Conservation (phyloP, 2,888 invertebrate species). For the Luffia ferchaultella region DNA sequence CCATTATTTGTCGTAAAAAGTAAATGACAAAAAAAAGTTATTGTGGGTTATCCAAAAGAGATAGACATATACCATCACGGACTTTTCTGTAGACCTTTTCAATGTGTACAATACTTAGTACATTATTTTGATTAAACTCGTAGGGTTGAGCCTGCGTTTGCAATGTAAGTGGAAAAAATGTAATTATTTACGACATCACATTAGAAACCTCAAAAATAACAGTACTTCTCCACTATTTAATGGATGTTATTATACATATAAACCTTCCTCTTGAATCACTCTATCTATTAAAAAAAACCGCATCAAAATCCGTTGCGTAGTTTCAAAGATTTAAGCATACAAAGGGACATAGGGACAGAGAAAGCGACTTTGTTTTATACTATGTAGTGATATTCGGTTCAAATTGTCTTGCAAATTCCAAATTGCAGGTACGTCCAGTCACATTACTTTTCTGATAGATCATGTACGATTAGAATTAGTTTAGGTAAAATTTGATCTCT, state of each 20-base stretch:
- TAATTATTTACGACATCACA: neutral
- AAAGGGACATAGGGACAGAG: constrained; percentile 5
- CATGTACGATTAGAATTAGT: no score
- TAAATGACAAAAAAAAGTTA: neutral
- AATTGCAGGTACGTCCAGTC: no score
- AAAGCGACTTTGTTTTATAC: constrained; percentile 7
- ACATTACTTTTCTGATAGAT: no score
- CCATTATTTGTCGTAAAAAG: neutral
- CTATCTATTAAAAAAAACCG: constrained; percentile 3
- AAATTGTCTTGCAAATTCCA: no score
- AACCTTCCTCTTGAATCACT: constrained; percentile 5
- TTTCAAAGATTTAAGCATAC: constrained; percentile 6
- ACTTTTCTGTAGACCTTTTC: neutral
- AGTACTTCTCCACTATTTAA: constrained; percentile 1
- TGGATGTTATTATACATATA: constrained; percentile 3
- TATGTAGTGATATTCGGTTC: constrained; percentile 3
- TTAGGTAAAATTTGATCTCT: no score
- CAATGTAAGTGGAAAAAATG: neutral
- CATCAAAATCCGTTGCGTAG: constrained; percentile 5
- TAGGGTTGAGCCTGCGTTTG: neutral
- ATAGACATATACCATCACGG: neutral
- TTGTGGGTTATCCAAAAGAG: neutral
- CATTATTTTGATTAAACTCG: neutral
- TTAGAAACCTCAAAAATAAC: no score
- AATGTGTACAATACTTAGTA: neutral